Conservation (phyloP, 2,113 vertebrate species). For the Zosterops borbonicus region DNA sequence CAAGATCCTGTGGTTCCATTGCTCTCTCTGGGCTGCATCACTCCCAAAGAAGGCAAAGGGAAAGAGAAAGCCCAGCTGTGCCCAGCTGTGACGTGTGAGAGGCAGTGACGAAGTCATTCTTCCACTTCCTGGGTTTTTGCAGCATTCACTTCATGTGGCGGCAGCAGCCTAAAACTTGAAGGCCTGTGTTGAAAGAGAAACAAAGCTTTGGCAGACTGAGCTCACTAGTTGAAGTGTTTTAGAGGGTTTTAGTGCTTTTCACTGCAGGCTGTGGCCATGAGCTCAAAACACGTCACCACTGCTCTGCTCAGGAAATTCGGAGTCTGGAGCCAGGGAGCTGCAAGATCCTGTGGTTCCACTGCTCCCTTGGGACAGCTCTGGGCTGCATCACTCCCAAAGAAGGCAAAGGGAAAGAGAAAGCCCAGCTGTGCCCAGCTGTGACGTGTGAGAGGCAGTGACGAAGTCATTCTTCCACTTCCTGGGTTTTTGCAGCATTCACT, state of each 20-base stretch:
- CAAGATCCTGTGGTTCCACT: neutral
- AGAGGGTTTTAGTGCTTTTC: no score
- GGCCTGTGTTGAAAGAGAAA: neutral
- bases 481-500: neutral
- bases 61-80: no score
- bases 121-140: neutral
- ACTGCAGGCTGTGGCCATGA: neutral
- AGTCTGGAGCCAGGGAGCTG: neutral
- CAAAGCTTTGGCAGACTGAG: neutral
- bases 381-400: neutral
- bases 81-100: no score
- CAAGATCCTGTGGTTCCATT: no score
- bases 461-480: neutral
- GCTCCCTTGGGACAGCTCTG: neutral
- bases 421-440: neutral
- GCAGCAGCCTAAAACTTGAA: neutral
- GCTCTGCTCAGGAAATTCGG: accelerated
- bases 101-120: no score
- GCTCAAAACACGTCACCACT: neutral
- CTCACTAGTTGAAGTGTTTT: neutral
- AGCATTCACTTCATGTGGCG: accelerated
- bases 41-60: no score
- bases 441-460: accelerated
- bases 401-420: neutral
- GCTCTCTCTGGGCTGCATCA: no score